Evolutionary conservation across 2,888 invertebrate genomes (phyloP).

Genomic region (Pteria penguin): DNA sequence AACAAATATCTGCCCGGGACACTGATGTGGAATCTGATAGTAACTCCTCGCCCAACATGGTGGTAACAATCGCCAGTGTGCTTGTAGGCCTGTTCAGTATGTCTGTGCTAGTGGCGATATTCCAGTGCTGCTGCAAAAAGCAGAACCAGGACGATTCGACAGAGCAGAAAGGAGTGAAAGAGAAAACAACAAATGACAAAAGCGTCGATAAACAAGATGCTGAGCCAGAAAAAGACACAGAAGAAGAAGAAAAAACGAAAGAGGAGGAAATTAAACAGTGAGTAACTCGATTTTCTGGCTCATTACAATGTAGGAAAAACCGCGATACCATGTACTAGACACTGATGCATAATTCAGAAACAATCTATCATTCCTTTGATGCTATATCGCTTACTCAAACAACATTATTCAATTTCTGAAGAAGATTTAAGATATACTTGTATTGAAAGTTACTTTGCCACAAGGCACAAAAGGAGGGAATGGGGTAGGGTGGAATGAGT

Average conservation of each 20-base stretch:
- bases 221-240: slow-evolving; percentile 5
- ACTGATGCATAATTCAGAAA: too few relatives aligned
- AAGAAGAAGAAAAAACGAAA: slow-evolving; percentile 33
- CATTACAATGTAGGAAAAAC: too few relatives aligned
- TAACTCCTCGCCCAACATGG: slow-evolving; percentile 49
- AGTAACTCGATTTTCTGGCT: not conserved
- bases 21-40: not conserved
- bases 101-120: slow-evolving; percentile 69
- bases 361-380: too few relatives aligned
- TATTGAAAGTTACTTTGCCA: too few relatives aligned
- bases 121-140: slow-evolving; percentile 71
- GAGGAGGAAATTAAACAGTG: slow-evolving; percentile 4
- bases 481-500: too few relatives aligned
- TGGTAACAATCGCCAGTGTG: slow-evolving; percentile 60
- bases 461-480: too few relatives aligned
- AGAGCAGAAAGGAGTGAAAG: slow-evolving; percentile 16
- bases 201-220: too few relatives aligned
- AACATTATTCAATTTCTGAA: too few relatives aligned
- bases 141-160: slow-evolving; percentile 34
- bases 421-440: too few relatives aligned
- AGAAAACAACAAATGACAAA: slow-evolving; percentile 10
- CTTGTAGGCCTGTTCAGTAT: slow-evolving; percentile 65
- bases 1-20: slow-evolving; percentile 33
- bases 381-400: too few relatives aligned
- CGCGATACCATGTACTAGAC: too few relatives aligned